A percentile compares a stretch with the other conserved stretches of the same genome.
Evolutionary conservation across 2,113 vertebrate species (phyloP).

Genomic region (Pheucticus melanocephalus): DNA sequence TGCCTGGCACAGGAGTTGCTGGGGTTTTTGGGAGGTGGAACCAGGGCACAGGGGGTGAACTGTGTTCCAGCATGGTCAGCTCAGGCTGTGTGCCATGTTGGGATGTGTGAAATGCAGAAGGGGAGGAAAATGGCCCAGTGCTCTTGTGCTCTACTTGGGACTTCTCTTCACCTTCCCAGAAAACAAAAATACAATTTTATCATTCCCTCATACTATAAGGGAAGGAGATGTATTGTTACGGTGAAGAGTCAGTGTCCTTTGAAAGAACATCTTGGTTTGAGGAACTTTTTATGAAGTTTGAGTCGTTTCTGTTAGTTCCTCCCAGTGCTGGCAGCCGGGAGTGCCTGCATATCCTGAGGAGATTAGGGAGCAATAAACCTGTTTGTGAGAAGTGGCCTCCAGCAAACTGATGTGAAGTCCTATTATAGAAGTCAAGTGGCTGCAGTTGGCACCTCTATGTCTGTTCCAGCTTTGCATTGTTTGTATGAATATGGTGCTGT

Average conservation of each 20-base stretch:
- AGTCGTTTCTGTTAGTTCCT: background rate
- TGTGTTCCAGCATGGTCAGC: background rate
- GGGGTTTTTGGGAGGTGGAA: background rate
- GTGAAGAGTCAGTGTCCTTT: background rate
- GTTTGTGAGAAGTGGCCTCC: background rate
- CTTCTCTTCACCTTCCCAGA: background rate
- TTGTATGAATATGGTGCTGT: constrained; percentile 17
- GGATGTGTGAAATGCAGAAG: background rate
- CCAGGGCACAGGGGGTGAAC: background rate
- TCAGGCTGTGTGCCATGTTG: accelerated
- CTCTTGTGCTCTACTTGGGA: background rate
- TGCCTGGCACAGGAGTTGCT: background rate
- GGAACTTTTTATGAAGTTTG: background rate
- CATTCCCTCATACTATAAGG: background rate
- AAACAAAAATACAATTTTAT: background rate
- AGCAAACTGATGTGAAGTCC: background rate
- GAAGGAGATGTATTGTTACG: background rate
- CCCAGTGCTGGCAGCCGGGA: background rate
- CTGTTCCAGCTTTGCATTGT: constrained; percentile 8
- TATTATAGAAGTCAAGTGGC: constrained; percentile 15
- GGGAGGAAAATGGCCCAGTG: background rate
- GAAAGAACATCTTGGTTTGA: background rate
- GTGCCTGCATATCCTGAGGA: background rate
- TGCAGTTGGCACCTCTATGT: background rate
- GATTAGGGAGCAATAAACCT: background rate